Evolutionary conservation across 2,113 vertebrate genomes (phyloP), one percentile per base, ranked within the genome.

Genomic region (Prochilodus magdalenae): DNA sequence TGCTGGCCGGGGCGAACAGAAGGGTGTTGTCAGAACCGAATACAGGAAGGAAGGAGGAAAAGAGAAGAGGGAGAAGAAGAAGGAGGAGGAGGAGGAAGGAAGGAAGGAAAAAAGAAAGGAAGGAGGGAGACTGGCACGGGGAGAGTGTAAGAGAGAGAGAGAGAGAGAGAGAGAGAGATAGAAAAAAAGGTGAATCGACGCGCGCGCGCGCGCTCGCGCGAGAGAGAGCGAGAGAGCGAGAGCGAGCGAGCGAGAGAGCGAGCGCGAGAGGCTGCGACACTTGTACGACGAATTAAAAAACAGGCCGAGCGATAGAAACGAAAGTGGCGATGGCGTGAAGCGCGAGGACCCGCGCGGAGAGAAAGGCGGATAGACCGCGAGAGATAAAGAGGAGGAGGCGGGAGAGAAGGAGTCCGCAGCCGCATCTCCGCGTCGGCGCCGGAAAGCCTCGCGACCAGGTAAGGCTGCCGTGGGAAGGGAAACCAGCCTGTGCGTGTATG

Each of bases 351-450:
- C 4, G 40, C 4, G 65, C 33, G 24, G 20, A 14, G 36, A 27
- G 36, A 55, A 73, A 44, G 40, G 40, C 40, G 40, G 40, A 44
- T 44, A 44, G 40, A 44, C 5, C 5, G 40, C 5, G 67, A 36
- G 60, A 89, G 80, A 69, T 80, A 83, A 87, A 83, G 86, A 85
- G 87, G 86, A 85, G 89, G 87, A 89, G 90, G 92, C 91, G 91
- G 90, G 90, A 89, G 91, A 90, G 71, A 80, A 74, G 66, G 77
- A 79, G 63, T 40, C 73, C 75, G 75, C 76, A 62, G 13, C 49
- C 47, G 63, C 26, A 71, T 44, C 86, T 77, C 63, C 81, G 81
- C 83, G 85, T 77, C 78, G 40, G 78, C 83, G 75, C 82, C 83
- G 87, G 86, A 86, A 53, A 83, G 16, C 82, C 90, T 89, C 81